Base-by-base conservation (phyloP, 2,797 vertebrate genomes). In the Iguana delicatissima region DNA sequence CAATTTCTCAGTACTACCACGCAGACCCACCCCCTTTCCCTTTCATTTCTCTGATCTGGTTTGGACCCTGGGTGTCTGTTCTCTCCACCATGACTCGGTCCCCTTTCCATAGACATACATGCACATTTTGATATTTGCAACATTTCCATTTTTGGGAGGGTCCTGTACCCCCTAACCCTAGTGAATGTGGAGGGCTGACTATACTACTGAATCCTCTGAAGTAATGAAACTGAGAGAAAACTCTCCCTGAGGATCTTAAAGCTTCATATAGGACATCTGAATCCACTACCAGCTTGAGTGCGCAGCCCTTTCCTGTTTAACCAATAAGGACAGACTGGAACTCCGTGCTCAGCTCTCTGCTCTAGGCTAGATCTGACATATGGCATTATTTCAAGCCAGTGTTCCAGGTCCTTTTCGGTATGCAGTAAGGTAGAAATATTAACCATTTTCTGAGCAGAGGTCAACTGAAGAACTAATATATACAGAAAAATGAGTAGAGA, bases 401-500 rank as follows among this genome's bases (percentile, higher is more conserved):
- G 32, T 35, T 35, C 29, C 14, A 9, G 32, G 12, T 24, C 26
- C 14, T 50, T 50, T 6, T 46, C 9, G 5, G 77, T 46, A 79
- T 50, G 69, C 1, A 2, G 12, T 62, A 38, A 35, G 35, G 50
- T 26, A 74, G 64, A 76, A 46, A 46, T 74, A 42, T 32, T 18
- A n/a, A 73, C 59, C 32, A 42, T 85, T 89, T 79, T 77, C 57
- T 89, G 55, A 86, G 29, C 29, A 46, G 26, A 81, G 42, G 5
- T 81, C 77, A 5, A 79, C 89, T 82, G 10, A 4, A 74, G 12
- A 82, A 1, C 0, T 87, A 89, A 0, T 89, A 79, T 92, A 91
- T 50, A 80, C 55, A 89, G 92, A 62, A 4, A 62, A 52, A 3
- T 69, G 24, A 0, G 1, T 13, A 0, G 32, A 2, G 8, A 92